Conservation (phyloP, 2,888 invertebrate genomes). For the Nematopogon swammerdamellus region DNA sequence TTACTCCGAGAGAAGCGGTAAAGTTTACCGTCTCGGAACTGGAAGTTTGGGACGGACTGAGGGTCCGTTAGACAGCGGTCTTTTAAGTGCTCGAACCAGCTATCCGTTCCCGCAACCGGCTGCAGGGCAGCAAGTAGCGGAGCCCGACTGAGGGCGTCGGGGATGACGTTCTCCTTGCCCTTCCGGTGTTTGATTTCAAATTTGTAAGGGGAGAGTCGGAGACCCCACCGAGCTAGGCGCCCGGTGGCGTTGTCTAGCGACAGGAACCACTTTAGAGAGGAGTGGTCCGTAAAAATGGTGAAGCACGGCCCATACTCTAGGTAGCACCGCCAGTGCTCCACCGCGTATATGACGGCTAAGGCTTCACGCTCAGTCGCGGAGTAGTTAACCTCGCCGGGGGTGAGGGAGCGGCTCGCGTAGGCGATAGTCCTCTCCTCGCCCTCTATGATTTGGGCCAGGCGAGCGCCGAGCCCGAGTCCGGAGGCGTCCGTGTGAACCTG, state of each 20-base stretch:
- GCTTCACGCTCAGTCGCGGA: background rate
- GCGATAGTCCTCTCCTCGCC: background rate
- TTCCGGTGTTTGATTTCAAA: constrained; percentile 7
- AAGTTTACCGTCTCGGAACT: background rate
- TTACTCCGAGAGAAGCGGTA: background rate
- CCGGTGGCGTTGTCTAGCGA: constrained; percentile 4
- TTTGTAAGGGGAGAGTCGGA: constrained; percentile 2
- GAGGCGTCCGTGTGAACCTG: background rate
- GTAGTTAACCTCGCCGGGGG: background rate
- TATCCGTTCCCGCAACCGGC: background rate
- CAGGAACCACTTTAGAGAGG: constrained; percentile 13
- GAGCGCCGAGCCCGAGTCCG: background rate
- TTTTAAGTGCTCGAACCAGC: background rate
- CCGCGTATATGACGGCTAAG: background rate
- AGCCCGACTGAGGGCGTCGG: constrained; percentile 8
- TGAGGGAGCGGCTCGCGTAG: background rate
- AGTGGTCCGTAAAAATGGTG: constrained; percentile 11
- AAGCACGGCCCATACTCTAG: background rate
- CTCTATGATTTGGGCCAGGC: background rate
- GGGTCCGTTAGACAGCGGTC: background rate
- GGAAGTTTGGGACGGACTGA: background rate
- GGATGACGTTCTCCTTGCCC: constrained; percentile 6
- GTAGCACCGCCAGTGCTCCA: background rate
- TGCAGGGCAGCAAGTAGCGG: background rate
- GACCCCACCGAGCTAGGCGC: constrained; percentile 4